Evolutionary conservation across 2,113 vertebrate genomes (phyloP), one percentile per base, ranked within the genome.

Genomic region (Amblyopsis rosae): DNA sequence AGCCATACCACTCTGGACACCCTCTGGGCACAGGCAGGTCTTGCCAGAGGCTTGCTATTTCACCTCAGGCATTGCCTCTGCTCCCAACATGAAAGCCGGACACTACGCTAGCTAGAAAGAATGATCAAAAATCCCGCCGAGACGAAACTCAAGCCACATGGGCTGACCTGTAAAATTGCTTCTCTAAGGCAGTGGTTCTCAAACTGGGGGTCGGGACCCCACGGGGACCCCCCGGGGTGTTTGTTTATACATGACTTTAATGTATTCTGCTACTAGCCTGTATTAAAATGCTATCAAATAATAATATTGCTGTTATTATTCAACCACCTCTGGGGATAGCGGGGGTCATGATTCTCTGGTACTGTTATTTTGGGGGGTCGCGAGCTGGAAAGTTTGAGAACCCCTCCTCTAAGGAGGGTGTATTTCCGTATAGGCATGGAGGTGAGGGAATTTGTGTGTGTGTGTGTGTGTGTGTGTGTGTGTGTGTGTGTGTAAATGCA

Each of bases 111-210:
- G 57, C 50, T 9, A 62, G 9, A 45, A 49, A 56, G 17, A 53
- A 17, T 17, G 6, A 1, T 57, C 10, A 6, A 63, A 59, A 46
- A 69, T 59, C 69, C 74, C 56, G 12, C 16, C 5, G 8, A 62
- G 19, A 46, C 53, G 32, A 69, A 84, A 89, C 54, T 33, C 71
- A 65, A 81, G 76, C 69, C 79, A 85, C 74, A 81, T 81, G 75
- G 10, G 64, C 72, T 9, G 47, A 65, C 50, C 54, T 61, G 3
- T 35, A 63, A 6, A 6, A 68, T 62, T 9, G 61, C 13, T 26
- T 26, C 26, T 26, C 26, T 26, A 26, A 26, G 26, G 26, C 26
- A 26, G 26, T 26, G 26, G 26, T 26, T 26, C 26, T 26, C 26
- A 26, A 26, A 26, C 26, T 26, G 26, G 26, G 26, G 26, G 19